Conservation (phyloP, 2,888 invertebrate species). For the Willowsia nigromaculata region DNA sequence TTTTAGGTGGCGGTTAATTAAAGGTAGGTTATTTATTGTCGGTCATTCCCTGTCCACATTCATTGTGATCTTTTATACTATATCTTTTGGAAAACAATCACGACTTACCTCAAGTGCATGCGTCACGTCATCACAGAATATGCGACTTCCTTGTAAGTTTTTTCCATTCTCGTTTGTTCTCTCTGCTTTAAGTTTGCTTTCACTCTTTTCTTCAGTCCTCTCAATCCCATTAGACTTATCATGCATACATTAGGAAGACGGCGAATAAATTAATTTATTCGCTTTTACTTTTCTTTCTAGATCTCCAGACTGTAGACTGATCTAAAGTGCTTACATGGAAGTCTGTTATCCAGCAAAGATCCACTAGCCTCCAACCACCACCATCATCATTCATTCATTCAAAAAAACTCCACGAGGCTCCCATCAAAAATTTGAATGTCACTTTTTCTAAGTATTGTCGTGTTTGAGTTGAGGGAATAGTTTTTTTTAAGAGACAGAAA, state of each 20-base stretch:
- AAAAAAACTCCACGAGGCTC: not conserved
- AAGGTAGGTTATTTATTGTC: no score
- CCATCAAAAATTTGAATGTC: not conserved
- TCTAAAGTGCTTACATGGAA: not conserved
- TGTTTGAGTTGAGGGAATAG: conserved; percentile 3
- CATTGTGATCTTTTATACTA: no score
- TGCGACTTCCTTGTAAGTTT: not conserved
- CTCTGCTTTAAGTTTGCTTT: not conserved
- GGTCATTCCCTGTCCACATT: no score
- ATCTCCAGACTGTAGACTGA: no score
- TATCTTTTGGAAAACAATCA: not conserved
- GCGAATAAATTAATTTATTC: conserved; percentile 17
- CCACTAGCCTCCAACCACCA: not conserved
- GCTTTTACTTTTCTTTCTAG: conserved; percentile 1
- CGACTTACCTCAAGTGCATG: not conserved
- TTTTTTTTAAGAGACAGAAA: not conserved
- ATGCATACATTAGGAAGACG: not conserved
- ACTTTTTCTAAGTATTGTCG: conserved; percentile 12
- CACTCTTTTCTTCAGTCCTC: not conserved
- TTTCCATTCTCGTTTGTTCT: not conserved
- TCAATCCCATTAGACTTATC: not conserved
- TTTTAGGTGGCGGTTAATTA: not conserved
- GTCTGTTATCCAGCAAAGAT: not conserved
- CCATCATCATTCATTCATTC: conserved; percentile 7
- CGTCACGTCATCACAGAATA: not conserved